phyloP scores from a whole-genome alignment of 2,888 invertebrate genomes.

The Ceriagrion tenellum region DNA sequence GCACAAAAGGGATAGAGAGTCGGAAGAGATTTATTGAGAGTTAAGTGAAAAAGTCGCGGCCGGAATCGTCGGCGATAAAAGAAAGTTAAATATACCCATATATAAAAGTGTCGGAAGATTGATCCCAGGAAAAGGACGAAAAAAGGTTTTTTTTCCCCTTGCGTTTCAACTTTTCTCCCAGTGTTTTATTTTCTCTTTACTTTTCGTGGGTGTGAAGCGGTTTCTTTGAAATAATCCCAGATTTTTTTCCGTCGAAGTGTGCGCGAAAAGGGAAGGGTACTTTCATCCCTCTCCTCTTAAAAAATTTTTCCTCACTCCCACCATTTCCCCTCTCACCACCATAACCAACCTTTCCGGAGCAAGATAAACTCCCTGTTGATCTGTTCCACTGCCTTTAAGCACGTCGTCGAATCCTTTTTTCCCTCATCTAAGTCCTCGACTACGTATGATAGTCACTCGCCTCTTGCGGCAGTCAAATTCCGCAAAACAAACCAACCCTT shows the following conservation, averaged over 20 bases:
- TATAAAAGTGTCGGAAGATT: slow-evolving; percentile 11
- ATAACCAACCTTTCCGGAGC: not conserved
- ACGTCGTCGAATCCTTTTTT: not conserved
- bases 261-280: not conserved
- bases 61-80: slow-evolving; percentile 38
- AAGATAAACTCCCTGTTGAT: not conserved
- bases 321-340: not conserved
- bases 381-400: not conserved
- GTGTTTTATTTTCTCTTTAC: not conserved
- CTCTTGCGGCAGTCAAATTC: not conserved
- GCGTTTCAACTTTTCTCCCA: not conserved
- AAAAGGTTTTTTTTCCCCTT: not conserved
- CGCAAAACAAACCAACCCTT: not conserved
- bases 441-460: not conserved
- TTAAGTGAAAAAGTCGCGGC: slow-evolving; percentile 33
- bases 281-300: not conserved
- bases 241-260: not conserved
- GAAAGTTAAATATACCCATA: not conserved
- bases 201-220: not conserved
- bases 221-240: not conserved
- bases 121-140: not conserved
- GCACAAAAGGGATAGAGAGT: not conserved
- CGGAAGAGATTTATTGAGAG: not conserved
- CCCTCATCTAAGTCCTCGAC: not conserved
- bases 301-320: not conserved